Evolutionary conservation across 2,888 invertebrate genomes (phyloP).

Genomic region (Rhagium mordax): DNA sequence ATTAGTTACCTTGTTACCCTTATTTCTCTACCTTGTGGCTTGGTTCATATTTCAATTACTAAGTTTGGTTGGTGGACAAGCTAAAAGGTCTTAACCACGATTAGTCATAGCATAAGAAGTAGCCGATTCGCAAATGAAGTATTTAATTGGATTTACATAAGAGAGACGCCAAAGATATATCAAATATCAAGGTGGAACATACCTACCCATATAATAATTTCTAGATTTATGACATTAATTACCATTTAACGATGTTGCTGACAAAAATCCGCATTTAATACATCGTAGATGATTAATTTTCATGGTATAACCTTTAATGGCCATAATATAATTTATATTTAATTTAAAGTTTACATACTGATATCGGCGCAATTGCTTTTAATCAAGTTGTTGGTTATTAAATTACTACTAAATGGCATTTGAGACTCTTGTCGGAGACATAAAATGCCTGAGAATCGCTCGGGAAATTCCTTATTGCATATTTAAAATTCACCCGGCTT

Average conservation of each 20-base stretch:
- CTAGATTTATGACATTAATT: constrained; percentile 24
- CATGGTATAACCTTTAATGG: constrained; percentile 42
- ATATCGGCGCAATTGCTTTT: constrained; percentile 56
- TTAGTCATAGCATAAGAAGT: no score
- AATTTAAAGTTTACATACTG: constrained; percentile 55
- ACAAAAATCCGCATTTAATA: constrained; percentile 28
- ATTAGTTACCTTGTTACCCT: no score
- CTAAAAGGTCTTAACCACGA: no score
- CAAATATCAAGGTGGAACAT: constrained; percentile 2
- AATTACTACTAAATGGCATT: constrained; percentile 52
- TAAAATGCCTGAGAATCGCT: constrained; percentile 41
- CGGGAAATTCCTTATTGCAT: constrained; percentile 27
- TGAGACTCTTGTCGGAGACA: constrained; percentile 25
- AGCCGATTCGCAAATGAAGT: no score
- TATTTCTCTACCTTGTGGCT: no score
- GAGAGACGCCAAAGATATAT: neutral
- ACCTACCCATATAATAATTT: constrained; percentile 16
- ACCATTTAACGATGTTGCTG: constrained; percentile 27
- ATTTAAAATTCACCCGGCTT: neutral
- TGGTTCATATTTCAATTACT: no score
- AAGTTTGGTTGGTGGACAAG: no score
- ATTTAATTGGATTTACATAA: neutral
- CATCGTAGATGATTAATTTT: constrained; percentile 43
- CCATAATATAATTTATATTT: constrained; percentile 56
- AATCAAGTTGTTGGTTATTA: constrained; percentile 53